Base-by-base conservation (phyloP, 2,113 vertebrate species). In the Alexandromys fortis region DNA sequence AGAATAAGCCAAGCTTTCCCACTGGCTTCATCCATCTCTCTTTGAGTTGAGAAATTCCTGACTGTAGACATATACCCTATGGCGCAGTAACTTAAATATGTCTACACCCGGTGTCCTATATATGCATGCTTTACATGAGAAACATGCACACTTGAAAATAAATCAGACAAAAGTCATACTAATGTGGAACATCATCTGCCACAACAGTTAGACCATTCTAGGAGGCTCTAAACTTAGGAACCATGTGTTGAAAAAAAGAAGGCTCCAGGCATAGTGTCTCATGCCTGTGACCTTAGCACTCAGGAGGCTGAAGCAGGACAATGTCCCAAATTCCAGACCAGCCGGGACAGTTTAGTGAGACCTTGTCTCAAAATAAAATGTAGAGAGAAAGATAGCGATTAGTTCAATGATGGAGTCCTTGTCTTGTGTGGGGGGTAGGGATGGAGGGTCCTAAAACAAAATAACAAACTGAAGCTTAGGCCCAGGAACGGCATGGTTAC, bases 101-200 rank as follows among this genome's bases (percentile, higher is more conserved):
- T 68, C 65, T n/a, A 52, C 65, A 87, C 42, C 38, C 9, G 21
- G 8, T 86, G 82, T 47, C 61, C 82, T 86, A 45, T 68, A 68
- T 72, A 55, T 73, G 70, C 33, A 35, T 45, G 65, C 78, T 91
- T 91, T 85, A 93, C 47, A n/a, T 68, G 28, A 89, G 72, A 97
- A 89, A 68, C 10, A n/a, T 79, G 67, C 49, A 70, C 45, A 81
- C 63, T 81, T 93, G 86, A 65, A 93, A 91, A n/a, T 77, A 91
- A 81, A 13, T 65, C 93, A 70, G 45, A 16, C 86, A 70, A 91
- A 82, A 55, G 58, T 19, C 73, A 91, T 79, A 45, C 58, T 76
- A 16, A 73, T 49, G 67, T 89, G 49, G 26, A 92, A 81, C 95
- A 75, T 70, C 78, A 90, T 72, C 78, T 94, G 63, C 24, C 49